Percentiles rank a stretch among this genome's conserved stretches.
phyloP scores from a whole-genome alignment of 2,888 invertebrate species.

The Ennomos erosarius region DNA sequence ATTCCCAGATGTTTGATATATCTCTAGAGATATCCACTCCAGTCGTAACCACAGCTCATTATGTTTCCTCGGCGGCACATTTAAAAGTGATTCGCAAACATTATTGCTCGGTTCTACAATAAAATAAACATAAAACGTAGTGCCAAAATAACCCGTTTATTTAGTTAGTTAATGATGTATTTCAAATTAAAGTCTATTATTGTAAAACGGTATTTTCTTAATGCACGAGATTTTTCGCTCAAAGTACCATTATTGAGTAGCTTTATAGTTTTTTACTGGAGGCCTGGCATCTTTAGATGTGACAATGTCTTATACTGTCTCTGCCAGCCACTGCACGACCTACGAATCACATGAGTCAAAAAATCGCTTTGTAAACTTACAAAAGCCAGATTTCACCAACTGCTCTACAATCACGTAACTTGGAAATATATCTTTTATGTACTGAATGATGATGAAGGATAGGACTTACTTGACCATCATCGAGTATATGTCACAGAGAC shows the following conservation, averaged over 20 bases:
- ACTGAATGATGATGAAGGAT: too few relatives aligned
- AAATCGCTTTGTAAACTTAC: too few relatives aligned
- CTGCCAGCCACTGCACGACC: too few relatives aligned
- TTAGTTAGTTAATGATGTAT: constrained; percentile 6
- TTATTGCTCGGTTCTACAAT: constrained; percentile 35
- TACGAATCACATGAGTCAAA: too few relatives aligned
- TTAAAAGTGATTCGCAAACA: constrained; percentile 25
- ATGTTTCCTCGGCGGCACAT: constrained; percentile 7
- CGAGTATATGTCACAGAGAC: constrained; percentile 53
- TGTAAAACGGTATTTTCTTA: constrained; percentile 4
- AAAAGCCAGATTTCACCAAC: too few relatives aligned
- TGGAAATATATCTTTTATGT: too few relatives aligned
- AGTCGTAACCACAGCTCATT: background rate
- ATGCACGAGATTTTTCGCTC: too few relatives aligned
- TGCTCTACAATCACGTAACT: too few relatives aligned
- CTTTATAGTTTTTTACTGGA: too few relatives aligned
- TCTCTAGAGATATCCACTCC: background rate
- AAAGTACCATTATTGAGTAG: too few relatives aligned
- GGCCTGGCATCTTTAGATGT: too few relatives aligned
- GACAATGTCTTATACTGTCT: too few relatives aligned
- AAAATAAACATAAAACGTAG: constrained; percentile 34
- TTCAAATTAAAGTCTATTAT: constrained; percentile 17
- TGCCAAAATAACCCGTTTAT: constrained; percentile 30
- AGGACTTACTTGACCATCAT: constrained; percentile 44
- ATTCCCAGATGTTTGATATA: constrained; percentile 1